phyloP scores from a whole-genome alignment of 2,113 vertebrate genomes.

The Rutilus rutilus region DNA sequence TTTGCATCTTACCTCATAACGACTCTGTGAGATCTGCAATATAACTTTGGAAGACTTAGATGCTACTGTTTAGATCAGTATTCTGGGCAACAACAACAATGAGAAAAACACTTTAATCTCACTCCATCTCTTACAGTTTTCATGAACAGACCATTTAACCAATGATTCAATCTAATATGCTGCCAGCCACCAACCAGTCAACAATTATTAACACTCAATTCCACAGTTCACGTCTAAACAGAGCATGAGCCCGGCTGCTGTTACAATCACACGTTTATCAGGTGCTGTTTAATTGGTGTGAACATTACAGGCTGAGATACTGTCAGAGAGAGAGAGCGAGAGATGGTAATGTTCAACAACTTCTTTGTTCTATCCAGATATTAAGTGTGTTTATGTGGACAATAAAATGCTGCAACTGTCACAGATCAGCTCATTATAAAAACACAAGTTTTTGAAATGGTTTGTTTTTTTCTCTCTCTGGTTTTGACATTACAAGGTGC shows the following conservation, averaged over 20 bases:
- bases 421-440: not conserved
- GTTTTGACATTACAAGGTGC: not conserved
- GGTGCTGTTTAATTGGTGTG: conserved; percentile 1
- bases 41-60: conserved; percentile 15
- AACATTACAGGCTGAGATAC: not conserved
- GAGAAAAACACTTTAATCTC: conserved; percentile 5
- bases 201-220: conserved; percentile 62
- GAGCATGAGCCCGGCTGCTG: not conserved
- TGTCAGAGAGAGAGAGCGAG: not conserved
- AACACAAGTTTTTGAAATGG: not conserved
- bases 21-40: not conserved
- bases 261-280: not conserved
- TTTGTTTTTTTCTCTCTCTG: not conserved
- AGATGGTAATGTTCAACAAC: not conserved
- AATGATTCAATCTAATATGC: conserved; percentile 57
- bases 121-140: not conserved
- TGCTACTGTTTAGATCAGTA: conserved; percentile 6
- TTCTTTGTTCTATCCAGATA: not conserved
- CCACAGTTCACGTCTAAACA: conserved; percentile 55
- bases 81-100: not conserved
- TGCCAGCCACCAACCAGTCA: conserved; percentile 56
- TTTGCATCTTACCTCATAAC: not conserved
- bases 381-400: not conserved
- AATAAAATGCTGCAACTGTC: not conserved
- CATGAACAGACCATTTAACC: conserved; percentile 4